Evolutionary conservation across 2,797 vertebrate species (phyloP).

Genomic region (Alcedo quadribrachys): DNA sequence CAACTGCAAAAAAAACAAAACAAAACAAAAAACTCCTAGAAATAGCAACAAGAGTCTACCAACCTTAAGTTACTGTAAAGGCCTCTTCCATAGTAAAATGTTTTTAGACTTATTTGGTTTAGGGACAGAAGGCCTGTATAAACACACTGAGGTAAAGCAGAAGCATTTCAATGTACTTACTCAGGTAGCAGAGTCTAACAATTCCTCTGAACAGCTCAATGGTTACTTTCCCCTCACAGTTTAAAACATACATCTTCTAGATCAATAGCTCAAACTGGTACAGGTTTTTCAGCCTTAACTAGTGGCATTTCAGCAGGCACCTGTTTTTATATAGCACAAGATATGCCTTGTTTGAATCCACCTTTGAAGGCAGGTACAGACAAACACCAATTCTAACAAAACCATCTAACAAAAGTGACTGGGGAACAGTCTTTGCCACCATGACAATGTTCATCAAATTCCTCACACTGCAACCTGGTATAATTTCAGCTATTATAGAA

Average conservation of each 20-base stretch:
- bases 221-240: background rate
- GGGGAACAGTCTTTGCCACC: background rate
- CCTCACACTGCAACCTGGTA: background rate
- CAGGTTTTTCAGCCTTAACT: constrained; percentile 21
- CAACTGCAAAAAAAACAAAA: background rate
- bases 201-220: background rate
- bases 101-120: background rate
- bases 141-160: background rate
- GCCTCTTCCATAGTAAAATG: background rate
- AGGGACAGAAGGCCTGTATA: background rate
- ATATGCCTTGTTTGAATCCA: background rate
- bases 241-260: background rate
- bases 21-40: background rate
- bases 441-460: background rate
- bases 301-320: background rate
- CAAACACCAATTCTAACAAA: background rate
- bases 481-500: background rate
- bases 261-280: background rate
- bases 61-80: background rate
- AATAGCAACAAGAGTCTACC: background rate
- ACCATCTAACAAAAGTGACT: background rate
- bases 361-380: background rate
- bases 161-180: background rate
- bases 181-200: background rate
- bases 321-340: background rate